A percentile compares a stretch with the other conserved stretches of the same genome.
phyloP scores from a whole-genome alignment of 2,113 vertebrate species.

The Crotalus tigris region DNA sequence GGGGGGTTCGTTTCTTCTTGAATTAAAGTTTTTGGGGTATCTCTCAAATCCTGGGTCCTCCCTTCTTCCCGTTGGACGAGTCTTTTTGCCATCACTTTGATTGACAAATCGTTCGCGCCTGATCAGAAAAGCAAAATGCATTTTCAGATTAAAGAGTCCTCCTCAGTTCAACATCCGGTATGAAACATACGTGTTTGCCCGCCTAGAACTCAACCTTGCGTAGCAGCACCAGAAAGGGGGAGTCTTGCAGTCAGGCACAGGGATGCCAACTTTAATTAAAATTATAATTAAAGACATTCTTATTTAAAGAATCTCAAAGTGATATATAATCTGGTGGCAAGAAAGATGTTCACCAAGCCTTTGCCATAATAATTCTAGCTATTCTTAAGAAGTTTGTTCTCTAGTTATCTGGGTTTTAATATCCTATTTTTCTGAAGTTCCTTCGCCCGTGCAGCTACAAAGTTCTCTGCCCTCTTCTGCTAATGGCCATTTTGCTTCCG shows the following conservation, averaged over 20 bases:
- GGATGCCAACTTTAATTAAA: too few species aligned
- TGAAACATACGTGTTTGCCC: background rate
- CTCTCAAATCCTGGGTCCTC: slow-evolving; percentile 84
- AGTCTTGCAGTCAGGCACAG: background rate
- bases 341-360: background rate
- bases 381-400: background rate
- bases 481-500: background rate
- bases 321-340: background rate
- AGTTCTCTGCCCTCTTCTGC: background rate
- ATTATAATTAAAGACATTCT: background rate
- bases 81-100: slow-evolving; percentile 88
- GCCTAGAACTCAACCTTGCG: background rate
- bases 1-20: slow-evolving; percentile 80
- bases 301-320: background rate
- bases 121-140: slow-evolving; percentile 19
- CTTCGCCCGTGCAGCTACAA: background rate
- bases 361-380: background rate
- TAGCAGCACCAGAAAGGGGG: background rate
- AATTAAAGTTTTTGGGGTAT: slow-evolving; percentile 88
- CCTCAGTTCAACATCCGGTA: background rate
- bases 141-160: background rate
- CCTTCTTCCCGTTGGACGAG: slow-evolving; percentile 78
- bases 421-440: background rate
- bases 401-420: background rate
- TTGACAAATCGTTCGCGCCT: slow-evolving; percentile 89